Conservation (phyloP, 2,113 vertebrate genomes). For the Columba janthina region DNA sequence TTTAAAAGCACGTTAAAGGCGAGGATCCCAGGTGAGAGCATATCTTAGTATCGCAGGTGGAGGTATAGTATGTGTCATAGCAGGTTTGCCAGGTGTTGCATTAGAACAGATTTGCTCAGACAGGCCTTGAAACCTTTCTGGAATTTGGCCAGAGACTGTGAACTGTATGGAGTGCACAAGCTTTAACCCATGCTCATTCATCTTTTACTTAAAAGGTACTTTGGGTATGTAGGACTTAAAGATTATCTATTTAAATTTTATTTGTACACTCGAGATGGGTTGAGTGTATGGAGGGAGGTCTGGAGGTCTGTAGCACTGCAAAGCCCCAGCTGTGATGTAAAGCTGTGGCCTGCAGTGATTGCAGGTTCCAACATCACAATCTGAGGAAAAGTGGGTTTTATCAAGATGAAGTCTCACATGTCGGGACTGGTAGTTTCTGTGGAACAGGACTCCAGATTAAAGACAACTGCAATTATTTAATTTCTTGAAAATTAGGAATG, state of each 20-base stretch:
- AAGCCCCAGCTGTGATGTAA: not conserved
- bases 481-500: not conserved
- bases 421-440: conserved; percentile 3
- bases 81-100: not conserved
- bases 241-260: not conserved
- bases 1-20: not conserved
- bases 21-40: not conserved
- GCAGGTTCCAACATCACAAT: not conserved
- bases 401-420: not conserved
- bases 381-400: not conserved
- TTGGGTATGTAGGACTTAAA: not conserved
- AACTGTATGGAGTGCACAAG: not conserved
- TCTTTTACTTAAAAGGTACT: not conserved
- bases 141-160: not conserved
- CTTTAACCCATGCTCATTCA: not conserved
- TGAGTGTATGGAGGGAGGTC: not conserved
- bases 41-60: not conserved
- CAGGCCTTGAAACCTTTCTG: not conserved
- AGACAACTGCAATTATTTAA: conserved; percentile 13
- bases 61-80: not conserved
- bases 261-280: fast-evolving
- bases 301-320: not conserved
- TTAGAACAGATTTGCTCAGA: conserved; percentile 1
- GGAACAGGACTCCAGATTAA: not conserved
- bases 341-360: not conserved